A percentile compares a stretch with the other conserved stretches of the same genome.
Conservation (phyloP, 2,113 vertebrate species). For the Cygnus atratus region DNA sequence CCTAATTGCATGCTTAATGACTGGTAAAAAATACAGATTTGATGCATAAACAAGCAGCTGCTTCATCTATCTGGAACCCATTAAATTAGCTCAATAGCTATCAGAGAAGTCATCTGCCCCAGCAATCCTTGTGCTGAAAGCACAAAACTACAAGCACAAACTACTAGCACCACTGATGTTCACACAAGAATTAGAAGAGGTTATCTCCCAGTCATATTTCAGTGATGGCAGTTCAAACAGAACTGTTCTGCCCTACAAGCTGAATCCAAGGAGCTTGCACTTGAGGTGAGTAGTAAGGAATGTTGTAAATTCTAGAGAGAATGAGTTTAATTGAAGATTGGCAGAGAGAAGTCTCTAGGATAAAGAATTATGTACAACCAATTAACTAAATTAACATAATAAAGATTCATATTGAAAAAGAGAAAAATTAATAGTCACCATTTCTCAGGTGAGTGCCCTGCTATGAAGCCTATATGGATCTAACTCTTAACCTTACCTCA, state of each 20-base stretch:
- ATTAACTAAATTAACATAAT: constrained; percentile 6
- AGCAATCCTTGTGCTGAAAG: constrained; percentile 8
- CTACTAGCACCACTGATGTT: background rate
- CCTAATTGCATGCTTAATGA: background rate
- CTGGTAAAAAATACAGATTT: background rate
- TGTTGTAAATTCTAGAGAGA: background rate
- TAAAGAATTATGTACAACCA: background rate
- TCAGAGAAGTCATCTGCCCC: constrained; percentile 21
- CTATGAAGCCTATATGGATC: background rate
- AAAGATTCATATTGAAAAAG: background rate
- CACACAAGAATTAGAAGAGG: background rate
- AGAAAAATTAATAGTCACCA: background rate
- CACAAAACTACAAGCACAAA: constrained; percentile 8
- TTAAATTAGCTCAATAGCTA: constrained; percentile 51
- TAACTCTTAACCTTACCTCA: background rate
- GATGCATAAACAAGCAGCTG: constrained; percentile 59
- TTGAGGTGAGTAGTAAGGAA: background rate
- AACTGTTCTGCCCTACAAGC: background rate
- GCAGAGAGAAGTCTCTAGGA: background rate
- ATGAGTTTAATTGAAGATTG: background rate
- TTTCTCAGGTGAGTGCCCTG: background rate
- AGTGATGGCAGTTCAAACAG: constrained; percentile 37
- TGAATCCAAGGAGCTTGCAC: background rate
- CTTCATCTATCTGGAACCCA: constrained; percentile 33
- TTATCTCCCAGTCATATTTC: constrained; percentile 28